Evolutionary conservation across 1,140 invertebrate genomes (phyloP), one percentile per base, ranked within the genome.

Genomic region (Rhopalosiphum maidis): DNA sequence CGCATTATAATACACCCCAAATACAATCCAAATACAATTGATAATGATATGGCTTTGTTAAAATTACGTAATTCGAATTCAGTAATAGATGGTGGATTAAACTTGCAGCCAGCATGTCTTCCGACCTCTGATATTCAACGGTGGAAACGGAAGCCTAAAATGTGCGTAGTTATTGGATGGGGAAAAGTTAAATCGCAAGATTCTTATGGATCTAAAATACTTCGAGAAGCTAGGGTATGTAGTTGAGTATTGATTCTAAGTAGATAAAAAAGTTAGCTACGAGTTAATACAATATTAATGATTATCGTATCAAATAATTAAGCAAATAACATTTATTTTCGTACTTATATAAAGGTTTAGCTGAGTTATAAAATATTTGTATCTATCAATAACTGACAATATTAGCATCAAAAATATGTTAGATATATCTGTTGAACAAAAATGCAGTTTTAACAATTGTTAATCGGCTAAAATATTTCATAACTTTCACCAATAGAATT

Each of bases 11-110:
- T 91, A 77, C 60, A 91, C 2, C 60, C 90, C 18, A 22, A 21
- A 77, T 91, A 91, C 37, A 91, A 91, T 77, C 90, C 54, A n/a
- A 68, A n/a, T 43, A 91, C 90, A 8, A n/a, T 91, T 18, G 90
- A 91, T 46, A 91, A 77, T 22, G 90, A 91, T 77, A 68, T 91
- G 43, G 90, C 90, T 46, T 21, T 91, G 41, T 43, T 91, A n/a
- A 77, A 54, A 55, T 37, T 89, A 23, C 88, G 88, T 25, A 22
- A 35, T 9, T 54, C 25, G 21, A 51, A 89, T 41, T 23, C 35
- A 35, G 51, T 25, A 89, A 55, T 15, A 37, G 4, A 89, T 54
- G 23, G 48, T 5, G 35, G 22, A 35, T 41, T 55, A 22, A 25
- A 89, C 54, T 41, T 55, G 51, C 88, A 89, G 41, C 88, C 88